These are phyloP conservation scores for Tauraco hartlaubi DNA, from an alignment of 2,797 vertebrate genomes.

Conservation along the genomic window DNA sequence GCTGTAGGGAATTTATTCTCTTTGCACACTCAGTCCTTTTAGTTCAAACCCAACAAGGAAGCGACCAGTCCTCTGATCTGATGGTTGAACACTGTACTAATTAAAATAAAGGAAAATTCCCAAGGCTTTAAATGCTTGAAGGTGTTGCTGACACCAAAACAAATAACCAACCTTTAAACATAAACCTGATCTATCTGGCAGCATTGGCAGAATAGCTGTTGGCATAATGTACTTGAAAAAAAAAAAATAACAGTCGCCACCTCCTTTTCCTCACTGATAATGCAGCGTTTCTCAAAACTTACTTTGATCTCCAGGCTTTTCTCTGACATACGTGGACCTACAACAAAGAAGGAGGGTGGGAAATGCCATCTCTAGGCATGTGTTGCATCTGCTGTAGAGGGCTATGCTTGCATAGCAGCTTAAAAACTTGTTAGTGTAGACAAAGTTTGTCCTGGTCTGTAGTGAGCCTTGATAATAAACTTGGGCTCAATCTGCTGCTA, in stretches of 20 bases:
- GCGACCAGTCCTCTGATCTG: neutral
- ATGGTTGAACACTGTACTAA: neutral
- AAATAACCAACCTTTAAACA: neutral
- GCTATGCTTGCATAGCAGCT: neutral
- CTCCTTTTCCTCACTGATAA: neutral
- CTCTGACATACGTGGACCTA: neutral
- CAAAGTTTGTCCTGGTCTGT: neutral
- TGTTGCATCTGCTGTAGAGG: neutral
- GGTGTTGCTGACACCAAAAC: neutral
- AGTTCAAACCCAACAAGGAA: neutral
- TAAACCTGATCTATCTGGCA: neutral
- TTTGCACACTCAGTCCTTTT: neutral
- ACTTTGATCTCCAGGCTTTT: neutral
- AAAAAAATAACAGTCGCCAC: neutral
- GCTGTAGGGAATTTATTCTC: neutral
- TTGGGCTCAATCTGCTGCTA: neutral
- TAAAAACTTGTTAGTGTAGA: neutral
- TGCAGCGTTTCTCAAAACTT: neutral
- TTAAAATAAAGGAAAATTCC: neutral
- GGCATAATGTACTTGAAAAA: neutral
- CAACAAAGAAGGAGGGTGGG: neutral
- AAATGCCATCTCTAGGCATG: neutral
- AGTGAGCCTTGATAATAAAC: neutral
- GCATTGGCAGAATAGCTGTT: neutral
- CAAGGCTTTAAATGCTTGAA: neutral